Evolutionary conservation across 35 echinoderm and acorn worm genomes (phyloP), one percentile per base, ranked within the genome.

Genomic region (Lytechinus pictus): DNA sequence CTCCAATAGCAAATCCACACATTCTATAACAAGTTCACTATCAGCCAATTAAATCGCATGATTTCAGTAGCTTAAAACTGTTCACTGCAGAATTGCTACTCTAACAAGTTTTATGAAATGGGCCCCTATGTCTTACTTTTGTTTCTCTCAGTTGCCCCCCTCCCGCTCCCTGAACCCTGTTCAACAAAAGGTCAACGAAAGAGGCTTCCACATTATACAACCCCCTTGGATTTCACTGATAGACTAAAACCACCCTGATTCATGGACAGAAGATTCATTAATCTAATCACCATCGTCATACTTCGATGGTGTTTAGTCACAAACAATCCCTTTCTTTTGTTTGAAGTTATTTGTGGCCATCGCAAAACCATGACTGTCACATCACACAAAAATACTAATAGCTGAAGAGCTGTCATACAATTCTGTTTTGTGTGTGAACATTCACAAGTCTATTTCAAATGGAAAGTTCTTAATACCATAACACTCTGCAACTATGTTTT

Each of bases 121-220:
- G 33, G 33, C 33, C 33, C 33, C 33, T 44, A 44, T 57, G 55
- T 54, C 88, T 57, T 28, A 27, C 52, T 55, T 93, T 93, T 19
- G 29, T 54, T 90, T 51, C 88, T 90, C 88, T 90, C 28, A 19
- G 16, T 79, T 24, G 19, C 66, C 88, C 88, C 88, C 88, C 88
- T 90, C 88, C 88, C 52, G 28, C 88, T 90, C 88, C 88, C 52
- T 33, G 52, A 8, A 52, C 88, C 88, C 88, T 90, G 88, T 90
- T 52, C 52, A 90, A 52, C 88, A 5, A 54, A 90, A 54, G 88
- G 88, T 44, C 28, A 54, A 5, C 27, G 11, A 28, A 9, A 13
- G 88, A 44, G 66, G 16, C 21, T 24, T 79, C n/a, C 19, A 79
- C 66, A 79, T 8, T 14, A 79, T 79, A 79, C 19, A 79, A 24